phyloP scores from a whole-genome alignment of 2,797 vertebrate genomes.

The Bovichtus diacanthus region DNA sequence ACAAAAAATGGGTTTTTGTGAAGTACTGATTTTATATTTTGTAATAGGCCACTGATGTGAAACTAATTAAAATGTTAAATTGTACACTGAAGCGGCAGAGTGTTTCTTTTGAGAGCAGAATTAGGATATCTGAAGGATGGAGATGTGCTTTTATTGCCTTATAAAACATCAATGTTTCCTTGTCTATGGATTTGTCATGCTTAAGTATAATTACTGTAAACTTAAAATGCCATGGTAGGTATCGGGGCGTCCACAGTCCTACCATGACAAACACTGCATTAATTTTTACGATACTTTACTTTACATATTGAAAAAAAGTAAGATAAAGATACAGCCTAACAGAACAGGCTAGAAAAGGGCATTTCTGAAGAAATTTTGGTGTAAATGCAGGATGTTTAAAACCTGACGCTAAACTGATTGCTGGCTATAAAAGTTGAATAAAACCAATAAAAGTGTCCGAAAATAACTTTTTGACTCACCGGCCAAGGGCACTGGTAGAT shows the following conservation, averaged over 20 bases:
- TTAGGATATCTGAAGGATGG: slow-evolving; percentile 1
- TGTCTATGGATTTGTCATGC: neutral
- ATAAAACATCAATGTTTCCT: slow-evolving; percentile 13
- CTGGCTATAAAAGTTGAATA: too few relatives aligned
- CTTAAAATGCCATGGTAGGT: neutral
- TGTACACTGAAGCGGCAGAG: neutral
- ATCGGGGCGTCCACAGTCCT: neutral
- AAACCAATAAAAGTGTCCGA: too few relatives aligned
- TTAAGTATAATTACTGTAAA: neutral
- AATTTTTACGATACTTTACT: too few relatives aligned
- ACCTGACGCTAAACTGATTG: neutral
- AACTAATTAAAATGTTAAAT: slow-evolving; percentile 10
- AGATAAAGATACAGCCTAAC: slow-evolving; percentile 26
- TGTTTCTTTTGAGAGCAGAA: neutral
- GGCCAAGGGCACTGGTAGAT: too few relatives aligned
- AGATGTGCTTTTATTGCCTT: slow-evolving; percentile 7
- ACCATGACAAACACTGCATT: neutral
- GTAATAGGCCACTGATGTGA: slow-evolving; percentile 7
- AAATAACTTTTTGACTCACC: too few relatives aligned
- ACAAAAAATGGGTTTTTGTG: slow-evolving; percentile 29
- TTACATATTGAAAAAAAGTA: too few relatives aligned
- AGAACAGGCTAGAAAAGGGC: neutral
- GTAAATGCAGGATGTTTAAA: neutral
- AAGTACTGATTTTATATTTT: slow-evolving; percentile 19
- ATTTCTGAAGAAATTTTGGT: neutral